Evolutionary conservation across 2,888 invertebrate genomes (phyloP).

Genomic region (Eupithecia subfuscata): DNA sequence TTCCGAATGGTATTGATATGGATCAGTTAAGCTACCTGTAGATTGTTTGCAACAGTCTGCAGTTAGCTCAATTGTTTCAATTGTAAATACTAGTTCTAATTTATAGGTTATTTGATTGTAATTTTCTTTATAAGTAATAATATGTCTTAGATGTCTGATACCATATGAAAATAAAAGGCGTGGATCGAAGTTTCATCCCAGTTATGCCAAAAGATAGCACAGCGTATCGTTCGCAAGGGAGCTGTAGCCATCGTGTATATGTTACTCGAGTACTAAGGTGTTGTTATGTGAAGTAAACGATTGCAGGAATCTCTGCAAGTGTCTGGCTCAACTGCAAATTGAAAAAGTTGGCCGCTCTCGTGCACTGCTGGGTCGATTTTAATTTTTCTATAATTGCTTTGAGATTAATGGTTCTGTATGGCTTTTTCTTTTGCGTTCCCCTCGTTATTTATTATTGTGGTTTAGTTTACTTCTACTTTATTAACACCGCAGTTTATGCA

Average conservation of each 20-base stretch:
- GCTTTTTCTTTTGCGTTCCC: conserved; percentile 7
- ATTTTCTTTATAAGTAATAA: too few species aligned
- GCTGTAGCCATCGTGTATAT: neutral
- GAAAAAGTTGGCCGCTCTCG: conserved; percentile 13
- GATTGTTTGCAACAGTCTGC: too few species aligned
- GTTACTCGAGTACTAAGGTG: conserved; percentile 16
- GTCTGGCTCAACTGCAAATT: conserved; percentile 9
- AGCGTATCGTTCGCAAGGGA: neutral
- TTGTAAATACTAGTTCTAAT: too few species aligned
- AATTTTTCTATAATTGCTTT: conserved; percentile 17
- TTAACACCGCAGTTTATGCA: neutral
- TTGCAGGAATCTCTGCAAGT: conserved; percentile 10
- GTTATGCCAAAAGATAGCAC: neutral
- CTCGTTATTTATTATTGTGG: neutral
- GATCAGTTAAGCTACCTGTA: too few species aligned
- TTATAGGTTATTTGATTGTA: too few species aligned
- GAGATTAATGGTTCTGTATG: conserved; percentile 1
- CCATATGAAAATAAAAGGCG: too few species aligned
- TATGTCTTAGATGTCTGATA: too few species aligned
- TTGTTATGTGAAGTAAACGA: conserved; percentile 27
- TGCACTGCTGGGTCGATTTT: conserved; percentile 10
- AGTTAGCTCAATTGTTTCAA: too few species aligned
- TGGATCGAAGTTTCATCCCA: too few species aligned
- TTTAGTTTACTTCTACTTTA: conserved; percentile 3
- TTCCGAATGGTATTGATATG: too few species aligned